phyloP scores from a whole-genome alignment of 2,797 vertebrate genomes.

The Gymnoscopelus braueri region DNA sequence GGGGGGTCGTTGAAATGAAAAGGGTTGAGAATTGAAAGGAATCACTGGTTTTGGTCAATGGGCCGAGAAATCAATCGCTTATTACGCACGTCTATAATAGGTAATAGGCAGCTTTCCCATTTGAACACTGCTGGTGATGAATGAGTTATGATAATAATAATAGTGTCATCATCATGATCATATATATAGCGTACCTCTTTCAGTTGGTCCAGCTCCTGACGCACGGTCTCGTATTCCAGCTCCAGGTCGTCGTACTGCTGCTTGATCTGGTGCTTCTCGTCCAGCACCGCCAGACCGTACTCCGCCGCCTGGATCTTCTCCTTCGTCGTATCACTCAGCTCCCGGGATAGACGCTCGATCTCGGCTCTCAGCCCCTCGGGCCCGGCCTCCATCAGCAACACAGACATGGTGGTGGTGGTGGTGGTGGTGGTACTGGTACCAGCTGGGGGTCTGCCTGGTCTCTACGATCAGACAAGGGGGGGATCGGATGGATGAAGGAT shows the following conservation, averaged over 20 bases:
- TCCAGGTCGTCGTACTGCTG: conserved; percentile 94
- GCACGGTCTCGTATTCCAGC: conserved; percentile 89
- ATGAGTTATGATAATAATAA: no score
- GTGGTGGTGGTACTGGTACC: background rate
- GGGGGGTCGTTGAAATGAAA: no score
- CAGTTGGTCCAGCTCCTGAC: conserved; percentile 94
- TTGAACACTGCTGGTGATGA: no score
- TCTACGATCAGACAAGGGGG: conserved; percentile 34
- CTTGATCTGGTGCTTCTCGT: conserved; percentile 96
- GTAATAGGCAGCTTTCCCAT: no score
- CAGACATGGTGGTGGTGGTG: conserved; percentile 3
- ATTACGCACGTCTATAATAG: no score
- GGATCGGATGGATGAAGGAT: conserved; percentile 35
- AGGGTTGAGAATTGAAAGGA: no score
- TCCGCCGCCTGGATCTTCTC: conserved; percentile 99
- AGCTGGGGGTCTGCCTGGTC: conserved; percentile 35
- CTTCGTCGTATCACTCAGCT: conserved; percentile 92
- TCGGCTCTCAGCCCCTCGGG: conserved; percentile 90
- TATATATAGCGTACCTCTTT: conserved; percentile 84
- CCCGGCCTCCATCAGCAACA: conserved; percentile 85
- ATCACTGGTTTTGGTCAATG: no score
- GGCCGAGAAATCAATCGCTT: no score
- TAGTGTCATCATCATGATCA: no score
- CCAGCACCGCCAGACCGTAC: conserved; percentile 95
- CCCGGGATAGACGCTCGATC: conserved; percentile 88